phyloP scores from a whole-genome alignment of 1,140 invertebrate species.

The Cherax quadricarinatus region DNA sequence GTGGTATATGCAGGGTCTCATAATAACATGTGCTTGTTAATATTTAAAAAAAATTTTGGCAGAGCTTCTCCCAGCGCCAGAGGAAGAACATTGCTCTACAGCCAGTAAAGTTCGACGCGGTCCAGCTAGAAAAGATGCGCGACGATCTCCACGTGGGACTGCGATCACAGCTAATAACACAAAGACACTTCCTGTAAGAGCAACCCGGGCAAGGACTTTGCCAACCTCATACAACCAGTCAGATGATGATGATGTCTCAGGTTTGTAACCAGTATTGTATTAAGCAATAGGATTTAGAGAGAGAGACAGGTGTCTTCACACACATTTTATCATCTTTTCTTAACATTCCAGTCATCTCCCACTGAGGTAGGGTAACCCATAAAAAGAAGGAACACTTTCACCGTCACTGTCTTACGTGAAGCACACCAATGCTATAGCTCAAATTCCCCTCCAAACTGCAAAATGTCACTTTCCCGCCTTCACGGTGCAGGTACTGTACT shows the following conservation, averaged over 20 bases:
- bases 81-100: slow-evolving; percentile 16
- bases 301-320: background rate
- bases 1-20: too few species aligned
- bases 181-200: slow-evolving; percentile 49
- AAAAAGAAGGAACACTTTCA: too few species aligned
- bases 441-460: too few species aligned
- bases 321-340: too few species aligned
- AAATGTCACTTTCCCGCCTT: too few species aligned
- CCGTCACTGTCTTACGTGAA: too few species aligned
- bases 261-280: background rate
- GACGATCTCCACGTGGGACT: slow-evolving; percentile 44
- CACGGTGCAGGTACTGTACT: too few species aligned
- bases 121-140: slow-evolving; percentile 32
- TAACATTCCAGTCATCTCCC: too few species aligned
- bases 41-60: background rate
- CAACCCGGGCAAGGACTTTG: slow-evolving; percentile 54
- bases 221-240: slow-evolving; percentile 49
- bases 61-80: slow-evolving; percentile 11
- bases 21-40: too few species aligned
- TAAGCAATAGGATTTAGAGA: background rate
- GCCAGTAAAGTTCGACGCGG: slow-evolving; percentile 24
- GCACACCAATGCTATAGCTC: too few species aligned
- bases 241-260: slow-evolving; percentile 71
- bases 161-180: slow-evolving; percentile 45
- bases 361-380: too few species aligned